Percentiles rank a stretch among this genome's conserved stretches.
These are phyloP conservation scores for Plagodis pulveraria DNA, from an alignment of 2,888 invertebrate genomes.

Conservation along the genomic window DNA sequence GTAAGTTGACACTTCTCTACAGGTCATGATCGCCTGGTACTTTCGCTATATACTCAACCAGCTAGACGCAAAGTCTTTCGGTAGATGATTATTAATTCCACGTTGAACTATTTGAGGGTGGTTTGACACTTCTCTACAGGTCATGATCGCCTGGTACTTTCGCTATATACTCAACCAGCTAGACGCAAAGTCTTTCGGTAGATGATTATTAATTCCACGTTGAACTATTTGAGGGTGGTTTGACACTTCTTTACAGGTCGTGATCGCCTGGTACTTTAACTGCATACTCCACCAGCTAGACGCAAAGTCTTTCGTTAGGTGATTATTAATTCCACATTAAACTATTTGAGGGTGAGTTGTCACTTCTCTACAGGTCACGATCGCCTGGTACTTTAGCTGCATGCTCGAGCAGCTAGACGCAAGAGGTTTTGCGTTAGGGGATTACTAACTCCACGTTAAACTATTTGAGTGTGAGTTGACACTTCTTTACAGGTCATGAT, in stretches of 20 bases:
- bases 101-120: conserved; percentile 98
- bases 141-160: background rate
- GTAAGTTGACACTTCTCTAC: conserved; percentile 79
- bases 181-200: conserved; percentile 95
- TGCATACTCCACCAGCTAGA: conserved; percentile 93
- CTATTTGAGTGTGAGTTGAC: too few relatives aligned
- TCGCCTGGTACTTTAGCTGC: background rate
- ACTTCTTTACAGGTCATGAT: too few relatives aligned
- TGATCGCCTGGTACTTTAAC: background rate
- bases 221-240: conserved; percentile 98
- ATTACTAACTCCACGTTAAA: too few relatives aligned
- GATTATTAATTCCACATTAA: conserved; percentile 98
- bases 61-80: conserved; percentile 95
- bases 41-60: conserved; percentile 88
- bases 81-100: conserved; percentile 98
- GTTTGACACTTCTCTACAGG: conserved; percentile 50
- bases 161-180: conserved; percentile 91
- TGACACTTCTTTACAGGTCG: conserved; percentile 1
- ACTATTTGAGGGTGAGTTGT: conserved; percentile 95
- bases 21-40: background rate
- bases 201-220: conserved; percentile 98
- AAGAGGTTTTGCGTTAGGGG: too few relatives aligned
- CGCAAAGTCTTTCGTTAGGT: conserved; percentile 97
- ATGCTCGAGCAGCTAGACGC: conserved; percentile 94
- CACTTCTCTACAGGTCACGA: background rate